Evolutionary conservation across 2,797 vertebrate genomes (phyloP).

Genomic region (Betta splendens): DNA sequence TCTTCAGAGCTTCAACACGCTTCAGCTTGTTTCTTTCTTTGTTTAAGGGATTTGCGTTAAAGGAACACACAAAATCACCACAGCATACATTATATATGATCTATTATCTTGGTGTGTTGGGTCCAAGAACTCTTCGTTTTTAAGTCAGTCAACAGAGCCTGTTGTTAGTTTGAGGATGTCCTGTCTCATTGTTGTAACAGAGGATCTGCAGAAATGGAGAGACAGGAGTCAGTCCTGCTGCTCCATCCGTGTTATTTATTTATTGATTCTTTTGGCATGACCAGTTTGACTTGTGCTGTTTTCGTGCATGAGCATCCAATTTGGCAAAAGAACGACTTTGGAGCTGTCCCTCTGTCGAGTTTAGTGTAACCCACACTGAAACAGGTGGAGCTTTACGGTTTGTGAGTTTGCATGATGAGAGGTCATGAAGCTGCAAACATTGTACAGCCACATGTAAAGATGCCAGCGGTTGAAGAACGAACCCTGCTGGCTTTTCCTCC

Average conservation of each 20-base stretch:
- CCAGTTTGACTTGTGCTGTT: neutral
- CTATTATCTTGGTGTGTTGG: constrained; percentile 44
- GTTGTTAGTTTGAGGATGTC: neutral
- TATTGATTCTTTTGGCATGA: neutral
- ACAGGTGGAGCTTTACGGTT: neutral
- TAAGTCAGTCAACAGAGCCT: neutral
- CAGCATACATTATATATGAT: neutral
- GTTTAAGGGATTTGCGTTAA: neutral
- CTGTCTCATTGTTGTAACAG: neutral
- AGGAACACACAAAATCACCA: neutral
- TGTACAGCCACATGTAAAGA: neutral
- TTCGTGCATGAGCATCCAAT: too few relatives aligned
- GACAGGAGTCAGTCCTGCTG: too few relatives aligned
- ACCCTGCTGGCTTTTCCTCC: constrained; percentile 16
- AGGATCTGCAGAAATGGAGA: neutral
- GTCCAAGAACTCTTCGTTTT: constrained; percentile 29
- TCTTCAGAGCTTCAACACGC: too few relatives aligned
- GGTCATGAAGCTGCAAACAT: neutral
- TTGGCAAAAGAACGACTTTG: too few relatives aligned
- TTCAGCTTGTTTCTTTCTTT: neutral
- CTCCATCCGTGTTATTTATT: too few relatives aligned
- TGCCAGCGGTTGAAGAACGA: neutral
- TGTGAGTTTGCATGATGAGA: neutral
- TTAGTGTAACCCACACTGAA: neutral
- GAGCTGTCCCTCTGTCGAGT: neutral